A percentile compares a stretch with the other conserved stretches of the same genome.
phyloP scores from a whole-genome alignment of 64 coral and sea anemone species.

The Stylophora pistillata region DNA sequence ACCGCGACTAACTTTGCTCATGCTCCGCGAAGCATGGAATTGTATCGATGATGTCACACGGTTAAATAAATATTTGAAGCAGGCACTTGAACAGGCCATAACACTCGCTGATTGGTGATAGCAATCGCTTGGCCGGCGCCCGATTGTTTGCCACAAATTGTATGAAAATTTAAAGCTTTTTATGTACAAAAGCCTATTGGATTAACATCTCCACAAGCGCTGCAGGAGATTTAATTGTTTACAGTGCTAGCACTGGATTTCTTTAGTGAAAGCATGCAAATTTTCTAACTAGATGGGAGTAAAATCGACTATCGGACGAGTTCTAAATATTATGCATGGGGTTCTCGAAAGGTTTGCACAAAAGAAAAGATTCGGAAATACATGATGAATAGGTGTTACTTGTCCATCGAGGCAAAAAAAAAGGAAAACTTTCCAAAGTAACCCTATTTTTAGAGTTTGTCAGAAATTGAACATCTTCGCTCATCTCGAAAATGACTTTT shows the following conservation, averaged over 20 bases:
- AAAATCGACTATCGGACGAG: not conserved
- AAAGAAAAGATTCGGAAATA: not conserved
- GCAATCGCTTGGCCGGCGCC: not conserved
- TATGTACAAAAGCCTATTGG: conserved; percentile 22
- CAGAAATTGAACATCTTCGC: not conserved
- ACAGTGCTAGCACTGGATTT: not conserved
- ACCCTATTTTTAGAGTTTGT: not conserved
- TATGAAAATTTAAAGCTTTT: conserved; percentile 34
- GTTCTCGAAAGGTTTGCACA: not conserved
- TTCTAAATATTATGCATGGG: not conserved
- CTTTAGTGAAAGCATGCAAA: not conserved
- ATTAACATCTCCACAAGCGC: not conserved
- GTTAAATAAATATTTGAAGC: conserved; percentile 25
- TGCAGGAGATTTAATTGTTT: conserved; percentile 8
- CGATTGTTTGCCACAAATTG: conserved; percentile 7
- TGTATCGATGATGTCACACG: conserved; percentile 25
- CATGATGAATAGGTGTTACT: not conserved
- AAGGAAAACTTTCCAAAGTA: not conserved
- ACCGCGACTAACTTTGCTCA: not conserved
- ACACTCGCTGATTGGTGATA: conserved; percentile 33
- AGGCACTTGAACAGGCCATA: conserved; percentile 26
- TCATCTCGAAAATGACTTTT: not conserved
- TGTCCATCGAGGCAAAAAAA: not conserved
- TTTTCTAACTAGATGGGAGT: not conserved
- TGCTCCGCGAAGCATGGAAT: not conserved